phyloP scores from a whole-genome alignment of 1,140 invertebrate species.

The Pachypsylla venusta region DNA sequence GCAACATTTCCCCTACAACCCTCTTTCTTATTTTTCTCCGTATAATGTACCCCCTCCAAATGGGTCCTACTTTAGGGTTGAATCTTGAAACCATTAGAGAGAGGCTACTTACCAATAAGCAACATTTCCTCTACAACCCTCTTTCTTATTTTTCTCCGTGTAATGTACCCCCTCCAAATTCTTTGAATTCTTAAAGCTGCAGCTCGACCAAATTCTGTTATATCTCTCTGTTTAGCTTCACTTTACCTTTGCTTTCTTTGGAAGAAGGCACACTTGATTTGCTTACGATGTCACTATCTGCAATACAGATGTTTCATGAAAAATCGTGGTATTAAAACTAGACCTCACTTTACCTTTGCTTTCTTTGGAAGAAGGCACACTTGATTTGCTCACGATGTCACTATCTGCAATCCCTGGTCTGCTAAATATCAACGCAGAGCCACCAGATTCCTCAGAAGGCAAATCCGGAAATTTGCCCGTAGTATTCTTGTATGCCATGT shows the following conservation, averaged over 20 bases:
- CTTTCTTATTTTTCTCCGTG: conserved; percentile 47
- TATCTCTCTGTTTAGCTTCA: conserved; percentile 36
- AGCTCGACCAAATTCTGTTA: conserved; percentile 31
- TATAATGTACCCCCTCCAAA: conserved; percentile 65
- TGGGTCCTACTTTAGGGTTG: no score
- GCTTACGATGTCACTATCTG: conserved; percentile 40
- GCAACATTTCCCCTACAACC: conserved; percentile 66
- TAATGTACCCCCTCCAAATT: conserved; percentile 64
- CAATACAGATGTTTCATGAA: no score
- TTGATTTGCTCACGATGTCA: conserved; percentile 52
- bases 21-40: conserved; percentile 47
- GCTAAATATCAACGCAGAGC: conserved; percentile 66
- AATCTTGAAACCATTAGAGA: no score
- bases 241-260: conserved; percentile 49
- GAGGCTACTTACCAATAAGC: conserved; percentile 56
- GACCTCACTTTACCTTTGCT: conserved; percentile 45
- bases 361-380: conserved; percentile 55
- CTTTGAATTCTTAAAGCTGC: conserved; percentile 66
- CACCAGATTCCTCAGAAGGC: conserved; percentile 76
- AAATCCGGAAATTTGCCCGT: conserved; percentile 81
- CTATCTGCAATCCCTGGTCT: conserved; percentile 34
- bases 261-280: conserved; percentile 59
- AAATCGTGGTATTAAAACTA: no score
- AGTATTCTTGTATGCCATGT: conserved; percentile 55
- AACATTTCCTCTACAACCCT: conserved; percentile 68